Evolutionary conservation across 2,888 invertebrate genomes (phyloP), one percentile per base, ranked within the genome.

Genomic region (Schizotus pectinicornis): DNA sequence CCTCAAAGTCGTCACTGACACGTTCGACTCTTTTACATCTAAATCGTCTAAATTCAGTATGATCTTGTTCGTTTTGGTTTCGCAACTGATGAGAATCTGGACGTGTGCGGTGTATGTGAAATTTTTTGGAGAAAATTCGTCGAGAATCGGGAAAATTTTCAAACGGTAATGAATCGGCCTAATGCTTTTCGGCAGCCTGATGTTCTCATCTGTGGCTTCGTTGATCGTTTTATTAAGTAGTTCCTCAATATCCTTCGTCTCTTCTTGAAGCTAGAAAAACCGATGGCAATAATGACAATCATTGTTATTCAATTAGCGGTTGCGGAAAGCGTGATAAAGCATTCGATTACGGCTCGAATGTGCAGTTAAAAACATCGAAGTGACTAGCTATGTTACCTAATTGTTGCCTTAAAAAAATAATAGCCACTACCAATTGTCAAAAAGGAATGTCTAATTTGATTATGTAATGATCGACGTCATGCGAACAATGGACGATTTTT

Each of bases 31-130:
- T 6, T 62, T 58, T 35, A 77, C 74, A 6, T 69, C 60, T 31
- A 78, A 61, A 42, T 74, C 70, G 42, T 77, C 75, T 45, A 71
- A 67, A 57, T 78, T 74, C 9, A 79, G 56, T 8, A 77, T 63
- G 14, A 79, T 75, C 59, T 67, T 71, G 38, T 77, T 74, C 1
- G 77, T 77, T 54, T 67, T 60, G 58, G 70, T 56, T 30, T 64
- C 65, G 53, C 75, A 74, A 36, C 72, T 67, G n/a, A 79, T 63
- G 22, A 69, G 52, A 12, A 79, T 78, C 31, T 71, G 65, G 0
- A 77, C 76, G 53, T 68, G 65, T 3, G 77, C 78, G 5, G 71
- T 72, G 59, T 78, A 78, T 1, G 76, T 77, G 47, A 77, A 77
- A 64, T 76, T 77, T 30, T 72, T 67, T 3, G 63, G 58, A 3